Evolutionary conservation across 1,140 invertebrate genomes (phyloP).

Genomic region (Plutomurus gul): DNA sequence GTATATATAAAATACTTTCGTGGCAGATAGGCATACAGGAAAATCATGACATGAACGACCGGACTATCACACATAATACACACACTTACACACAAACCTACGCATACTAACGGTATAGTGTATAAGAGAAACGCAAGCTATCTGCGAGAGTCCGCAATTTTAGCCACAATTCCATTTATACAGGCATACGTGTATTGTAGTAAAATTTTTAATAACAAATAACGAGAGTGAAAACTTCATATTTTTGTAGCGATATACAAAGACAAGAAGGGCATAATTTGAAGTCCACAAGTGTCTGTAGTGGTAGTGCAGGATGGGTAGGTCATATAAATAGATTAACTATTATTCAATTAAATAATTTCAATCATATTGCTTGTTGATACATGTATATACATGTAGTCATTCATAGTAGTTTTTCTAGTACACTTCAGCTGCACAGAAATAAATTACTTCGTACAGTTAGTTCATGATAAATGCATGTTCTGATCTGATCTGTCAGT

Average conservation of each 20-base stretch:
- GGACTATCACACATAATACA: constrained; percentile 1
- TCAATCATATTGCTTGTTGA: constrained; percentile 18
- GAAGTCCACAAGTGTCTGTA: not conserved
- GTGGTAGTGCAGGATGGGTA: not conserved
- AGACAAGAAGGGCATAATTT: not conserved
- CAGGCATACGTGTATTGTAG: not conserved
- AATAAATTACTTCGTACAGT: not conserved
- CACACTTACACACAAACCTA: not conserved
- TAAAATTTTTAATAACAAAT: not conserved
- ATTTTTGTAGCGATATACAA: not conserved
- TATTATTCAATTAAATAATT: constrained; percentile 18
- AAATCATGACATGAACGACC: constrained; percentile 22
- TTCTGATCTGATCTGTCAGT: too few species aligned
- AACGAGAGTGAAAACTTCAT: not conserved
- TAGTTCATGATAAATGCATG: not conserved
- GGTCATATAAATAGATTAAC: constrained; percentile 8
- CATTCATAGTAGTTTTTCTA: not conserved
- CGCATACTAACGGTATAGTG: not conserved
- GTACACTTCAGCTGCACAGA: not conserved
- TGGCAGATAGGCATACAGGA: constrained; percentile 6
- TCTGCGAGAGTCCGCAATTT: not conserved
- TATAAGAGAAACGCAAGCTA: constrained; percentile 20
- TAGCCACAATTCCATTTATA: not conserved
- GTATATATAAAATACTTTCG: constrained; percentile 29
- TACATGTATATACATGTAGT: constrained; percentile 5